A percentile compares a stretch with the other conserved stretches of the same genome.
phyloP scores from a whole-genome alignment of 2,888 invertebrate species.

The Agrochola lychnidis region DNA sequence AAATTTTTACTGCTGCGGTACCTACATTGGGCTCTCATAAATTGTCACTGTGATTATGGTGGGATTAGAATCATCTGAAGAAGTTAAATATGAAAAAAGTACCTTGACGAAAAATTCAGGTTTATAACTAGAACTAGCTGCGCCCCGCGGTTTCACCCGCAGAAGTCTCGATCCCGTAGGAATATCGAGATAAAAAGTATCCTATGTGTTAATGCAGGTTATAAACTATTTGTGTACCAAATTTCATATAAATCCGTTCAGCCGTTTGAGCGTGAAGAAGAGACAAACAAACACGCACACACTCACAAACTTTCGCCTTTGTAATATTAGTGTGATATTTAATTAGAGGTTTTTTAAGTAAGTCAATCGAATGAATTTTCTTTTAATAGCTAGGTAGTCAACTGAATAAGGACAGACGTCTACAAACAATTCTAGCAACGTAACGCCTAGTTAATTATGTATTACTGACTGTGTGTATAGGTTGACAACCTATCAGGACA shows the following conservation, averaged over 20 bases:
- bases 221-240: too few relatives aligned
- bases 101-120: background rate
- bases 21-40: background rate
- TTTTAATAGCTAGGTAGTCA: conserved; percentile 11
- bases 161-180: too few relatives aligned
- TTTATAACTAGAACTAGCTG: background rate
- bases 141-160: too few relatives aligned
- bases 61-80: background rate
- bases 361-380: background rate
- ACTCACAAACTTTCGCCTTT: too few relatives aligned
- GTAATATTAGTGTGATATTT: too few relatives aligned
- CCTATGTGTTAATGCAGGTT: too few relatives aligned
- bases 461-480: conserved; percentile 19
- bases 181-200: too few relatives aligned
- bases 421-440: conserved; percentile 54
- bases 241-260: too few relatives aligned
- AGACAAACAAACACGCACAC: too few relatives aligned
- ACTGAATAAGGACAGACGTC: conserved; percentile 51
- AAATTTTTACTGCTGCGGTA: background rate
- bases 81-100: background rate
- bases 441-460: conserved; percentile 60
- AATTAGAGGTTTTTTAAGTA: background rate
- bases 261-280: too few relatives aligned
- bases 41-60: background rate
- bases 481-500: conserved; percentile 9